Evolutionary conservation across 2,888 invertebrate genomes (phyloP).

Genomic region (Epsilonema sp.): DNA sequence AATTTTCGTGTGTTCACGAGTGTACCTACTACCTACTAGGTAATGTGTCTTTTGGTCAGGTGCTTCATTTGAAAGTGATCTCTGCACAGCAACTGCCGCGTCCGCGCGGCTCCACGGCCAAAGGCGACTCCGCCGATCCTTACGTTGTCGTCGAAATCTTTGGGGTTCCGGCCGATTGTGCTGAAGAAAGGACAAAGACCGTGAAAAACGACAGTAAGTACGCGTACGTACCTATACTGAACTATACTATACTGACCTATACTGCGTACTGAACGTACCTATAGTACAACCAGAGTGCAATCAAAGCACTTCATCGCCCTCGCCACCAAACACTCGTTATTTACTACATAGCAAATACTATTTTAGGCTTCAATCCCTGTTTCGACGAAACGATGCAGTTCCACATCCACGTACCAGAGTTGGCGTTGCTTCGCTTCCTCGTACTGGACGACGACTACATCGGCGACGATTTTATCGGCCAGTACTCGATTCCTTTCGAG

Average conservation of each 20-base stretch:
- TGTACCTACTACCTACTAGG: too few relatives aligned
- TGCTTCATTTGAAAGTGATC: constrained; percentile 36
- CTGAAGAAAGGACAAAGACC: constrained; percentile 40
- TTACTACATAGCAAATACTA: too few relatives aligned
- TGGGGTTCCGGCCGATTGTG: constrained; percentile 41
- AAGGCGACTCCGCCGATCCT: constrained; percentile 41
- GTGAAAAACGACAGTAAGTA: constrained; percentile 39
- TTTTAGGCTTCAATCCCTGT: constrained; percentile 38
- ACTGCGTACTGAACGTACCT: too few relatives aligned
- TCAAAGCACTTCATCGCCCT: too few relatives aligned
- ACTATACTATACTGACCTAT: too few relatives aligned
- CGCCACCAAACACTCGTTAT: neutral
- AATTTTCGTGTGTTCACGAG: too few relatives aligned
- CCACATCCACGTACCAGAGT: constrained; percentile 39
- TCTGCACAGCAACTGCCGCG: constrained; percentile 41
- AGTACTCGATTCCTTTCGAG: constrained; percentile 41
- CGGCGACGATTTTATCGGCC: constrained; percentile 43
- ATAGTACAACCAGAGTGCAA: too few relatives aligned
- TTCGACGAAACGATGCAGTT: constrained; percentile 45
- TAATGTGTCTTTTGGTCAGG: constrained; percentile 26
- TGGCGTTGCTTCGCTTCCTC: constrained; percentile 40
- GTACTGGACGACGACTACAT: constrained; percentile 40
- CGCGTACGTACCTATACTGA: constrained; percentile 28
- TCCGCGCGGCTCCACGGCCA: constrained; percentile 40
- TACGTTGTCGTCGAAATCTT: constrained; percentile 40